Evolutionary conservation across 2,113 vertebrate species (phyloP).

Genomic region (Boulengeromyrus knoepffleri): DNA sequence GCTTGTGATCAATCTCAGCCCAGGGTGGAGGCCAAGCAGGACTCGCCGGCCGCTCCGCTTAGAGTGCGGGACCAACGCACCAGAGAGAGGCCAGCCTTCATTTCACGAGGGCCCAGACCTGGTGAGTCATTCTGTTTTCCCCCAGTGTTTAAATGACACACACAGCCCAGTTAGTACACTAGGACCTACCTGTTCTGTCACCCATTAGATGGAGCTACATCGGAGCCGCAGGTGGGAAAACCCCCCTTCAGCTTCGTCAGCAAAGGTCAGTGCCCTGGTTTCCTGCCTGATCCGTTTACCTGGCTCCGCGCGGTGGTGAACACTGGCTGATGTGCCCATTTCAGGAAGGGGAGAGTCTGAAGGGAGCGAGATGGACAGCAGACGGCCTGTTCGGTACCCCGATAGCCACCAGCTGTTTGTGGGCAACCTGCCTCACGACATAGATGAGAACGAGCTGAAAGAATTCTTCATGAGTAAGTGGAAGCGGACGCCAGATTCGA

Average conservation of each 20-base stretch:
- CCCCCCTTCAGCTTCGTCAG: conserved; percentile 61
- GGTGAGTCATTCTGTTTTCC: conserved; percentile 51
- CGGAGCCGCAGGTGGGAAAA: conserved; percentile 60
- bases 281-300: not conserved
- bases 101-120: conserved; percentile 76
- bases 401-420: conserved; percentile 96
- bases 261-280: conserved; percentile 49
- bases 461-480: conserved; percentile 94
- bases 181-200: not conserved
- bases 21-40: conserved; percentile 78
- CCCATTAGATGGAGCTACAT: conserved; percentile 51
- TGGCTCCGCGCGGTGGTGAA: not conserved
- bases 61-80: conserved; percentile 83
- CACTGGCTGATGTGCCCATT: not conserved
- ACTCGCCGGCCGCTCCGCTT: conserved; percentile 71
- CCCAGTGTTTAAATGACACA: not conserved
- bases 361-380: conserved; percentile 76
- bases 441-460: conserved; percentile 86
- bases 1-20: conserved; percentile 57
- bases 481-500: not conserved
- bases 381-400: conserved; percentile 80
- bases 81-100: conserved; percentile 77
- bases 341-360: conserved; percentile 76
- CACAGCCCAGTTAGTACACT: not conserved
- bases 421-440: conserved; percentile 87